Evolutionary conservation across 1,140 invertebrate genomes (phyloP).

Genomic region (Temnothorax nylanderi): DNA sequence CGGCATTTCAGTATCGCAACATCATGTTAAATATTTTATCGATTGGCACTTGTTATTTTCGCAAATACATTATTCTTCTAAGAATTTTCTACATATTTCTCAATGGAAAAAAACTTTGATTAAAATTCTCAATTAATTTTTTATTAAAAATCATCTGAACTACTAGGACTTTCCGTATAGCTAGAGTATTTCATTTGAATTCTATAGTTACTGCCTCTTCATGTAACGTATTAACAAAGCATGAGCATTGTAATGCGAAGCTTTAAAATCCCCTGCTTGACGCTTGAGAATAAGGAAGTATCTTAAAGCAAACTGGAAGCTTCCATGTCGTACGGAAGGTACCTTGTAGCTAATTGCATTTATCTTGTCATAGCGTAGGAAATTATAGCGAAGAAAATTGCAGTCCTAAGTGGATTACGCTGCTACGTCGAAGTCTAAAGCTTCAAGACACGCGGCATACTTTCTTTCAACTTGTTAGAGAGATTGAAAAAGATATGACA

Average conservation of each 20-base stretch:
- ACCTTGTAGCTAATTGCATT: slow-evolving; percentile 56
- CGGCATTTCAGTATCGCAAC: background rate
- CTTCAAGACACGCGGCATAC: slow-evolving; percentile 13
- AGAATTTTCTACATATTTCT: background rate
- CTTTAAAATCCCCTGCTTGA: slow-evolving; percentile 44
- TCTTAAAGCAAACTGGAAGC: slow-evolving; percentile 43
- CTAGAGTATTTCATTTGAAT: background rate
- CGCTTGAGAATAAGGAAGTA: slow-evolving; percentile 37
- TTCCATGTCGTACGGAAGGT: slow-evolving; percentile 37
- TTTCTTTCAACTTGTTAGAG: slow-evolving; percentile 24
- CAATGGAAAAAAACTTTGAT: background rate
- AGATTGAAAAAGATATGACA: slow-evolving; percentile 30
- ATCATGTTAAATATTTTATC: slow-evolving; percentile 23
- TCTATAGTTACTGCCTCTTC: background rate
- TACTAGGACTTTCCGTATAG: background rate
- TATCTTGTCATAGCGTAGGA: slow-evolving; percentile 58
- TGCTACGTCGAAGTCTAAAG: slow-evolving; percentile 47
- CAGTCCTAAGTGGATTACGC: slow-evolving; percentile 55
- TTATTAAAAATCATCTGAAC: background rate
- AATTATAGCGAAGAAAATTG: slow-evolving; percentile 63
- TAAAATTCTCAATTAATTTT: slow-evolving; percentile 3
- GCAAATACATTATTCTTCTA: background rate
- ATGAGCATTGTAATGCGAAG: slow-evolving; percentile 38
- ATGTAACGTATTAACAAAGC: slow-evolving; percentile 21
- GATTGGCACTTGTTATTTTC: background rate